Percentiles rank a stretch among this genome's conserved stretches.
These are phyloP conservation scores for Larimichthys crocea DNA, from an alignment of 2,113 vertebrate species.

Conservation along the genomic window DNA sequence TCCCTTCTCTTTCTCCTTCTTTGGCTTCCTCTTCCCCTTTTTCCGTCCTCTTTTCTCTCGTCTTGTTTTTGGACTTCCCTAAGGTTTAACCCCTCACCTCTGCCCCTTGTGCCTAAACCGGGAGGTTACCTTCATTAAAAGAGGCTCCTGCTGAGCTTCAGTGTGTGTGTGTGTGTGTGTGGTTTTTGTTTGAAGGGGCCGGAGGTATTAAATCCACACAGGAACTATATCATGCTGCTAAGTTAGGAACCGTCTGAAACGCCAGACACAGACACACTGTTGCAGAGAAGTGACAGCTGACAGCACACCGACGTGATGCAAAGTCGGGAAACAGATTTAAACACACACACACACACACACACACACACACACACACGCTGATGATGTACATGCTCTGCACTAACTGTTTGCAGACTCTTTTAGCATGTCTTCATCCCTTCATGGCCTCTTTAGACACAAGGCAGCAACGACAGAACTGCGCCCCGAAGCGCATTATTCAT, in stretches of 20 bases:
- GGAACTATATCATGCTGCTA: conserved; percentile 71
- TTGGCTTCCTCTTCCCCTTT: conserved; percentile 44
- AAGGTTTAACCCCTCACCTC: conserved; percentile 80
- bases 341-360: conserved; percentile 17
- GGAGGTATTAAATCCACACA: conserved; percentile 63
- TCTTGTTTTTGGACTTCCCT: conserved; percentile 74
- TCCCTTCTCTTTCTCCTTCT: conserved; percentile 22
- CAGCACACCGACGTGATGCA: conserved; percentile 18
- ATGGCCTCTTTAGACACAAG: too few relatives aligned
- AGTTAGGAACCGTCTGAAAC: conserved; percentile 45
- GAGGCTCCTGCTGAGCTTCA: conserved; percentile 75
- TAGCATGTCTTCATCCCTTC: background rate
- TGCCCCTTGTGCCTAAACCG: conserved; percentile 64
- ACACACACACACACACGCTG: conserved; percentile 13
- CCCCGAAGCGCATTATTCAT: too few relatives aligned
- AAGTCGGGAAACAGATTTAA: conserved; percentile 41
- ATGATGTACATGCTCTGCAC: conserved; percentile 2
- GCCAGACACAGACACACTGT: conserved; percentile 5
- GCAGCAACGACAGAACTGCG: too few relatives aligned
- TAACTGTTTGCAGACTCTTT: conserved; percentile 42
- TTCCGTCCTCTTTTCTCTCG: conserved; percentile 42
- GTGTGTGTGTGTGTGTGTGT: conserved; percentile 27
- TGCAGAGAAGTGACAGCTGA: conserved; percentile 46
- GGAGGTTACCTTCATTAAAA: conserved; percentile 82
- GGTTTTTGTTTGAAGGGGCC: conserved; percentile 54